A percentile compares a stretch with the other conserved stretches of the same genome.
phyloP scores from a whole-genome alignment of 2,888 invertebrate species.

The Caenorhabditis virilis region DNA sequence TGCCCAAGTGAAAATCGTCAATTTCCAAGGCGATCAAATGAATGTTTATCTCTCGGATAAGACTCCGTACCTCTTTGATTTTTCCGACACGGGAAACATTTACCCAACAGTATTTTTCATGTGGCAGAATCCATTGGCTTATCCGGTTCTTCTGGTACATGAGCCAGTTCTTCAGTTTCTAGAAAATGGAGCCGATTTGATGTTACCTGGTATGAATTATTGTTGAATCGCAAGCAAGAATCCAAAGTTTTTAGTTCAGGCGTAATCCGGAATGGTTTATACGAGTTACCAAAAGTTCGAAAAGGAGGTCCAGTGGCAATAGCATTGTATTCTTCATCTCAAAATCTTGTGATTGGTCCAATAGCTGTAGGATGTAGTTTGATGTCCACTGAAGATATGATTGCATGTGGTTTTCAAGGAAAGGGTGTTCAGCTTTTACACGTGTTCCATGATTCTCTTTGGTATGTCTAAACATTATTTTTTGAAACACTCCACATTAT shows the following conservation, averaged over 20 bases:
- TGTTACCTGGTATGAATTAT: constrained; percentile 57
- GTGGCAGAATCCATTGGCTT: constrained; percentile 49
- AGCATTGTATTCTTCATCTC: constrained; percentile 19
- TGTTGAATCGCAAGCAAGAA: background rate
- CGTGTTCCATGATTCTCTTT: constrained; percentile 54
- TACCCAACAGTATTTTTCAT: constrained; percentile 51
- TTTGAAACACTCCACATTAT: background rate
- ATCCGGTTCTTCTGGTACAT: constrained; percentile 55
- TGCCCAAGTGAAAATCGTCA: constrained; percentile 44
- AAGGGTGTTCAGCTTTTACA: constrained; percentile 61
- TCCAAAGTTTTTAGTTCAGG: constrained; percentile 27
- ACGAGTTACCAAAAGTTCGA: constrained; percentile 44
- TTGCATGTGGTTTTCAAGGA: constrained; percentile 51
- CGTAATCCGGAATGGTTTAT: constrained; percentile 22
- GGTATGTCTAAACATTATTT: constrained; percentile 33
- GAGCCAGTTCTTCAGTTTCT: constrained; percentile 51
- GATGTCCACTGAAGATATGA: constrained; percentile 58
- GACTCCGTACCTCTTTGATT: constrained; percentile 58
- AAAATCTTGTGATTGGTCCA: constrained; percentile 45
- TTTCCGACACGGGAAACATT: constrained; percentile 35
- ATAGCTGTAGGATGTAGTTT: constrained; percentile 59
- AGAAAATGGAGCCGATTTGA: constrained; percentile 65
- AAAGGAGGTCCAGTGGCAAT: constrained; percentile 52
- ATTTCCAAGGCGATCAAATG: constrained; percentile 37
- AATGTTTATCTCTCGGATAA: constrained; percentile 58